Base-by-base conservation (phyloP, 2,888 invertebrate genomes). In the Eilema caniola region DNA sequence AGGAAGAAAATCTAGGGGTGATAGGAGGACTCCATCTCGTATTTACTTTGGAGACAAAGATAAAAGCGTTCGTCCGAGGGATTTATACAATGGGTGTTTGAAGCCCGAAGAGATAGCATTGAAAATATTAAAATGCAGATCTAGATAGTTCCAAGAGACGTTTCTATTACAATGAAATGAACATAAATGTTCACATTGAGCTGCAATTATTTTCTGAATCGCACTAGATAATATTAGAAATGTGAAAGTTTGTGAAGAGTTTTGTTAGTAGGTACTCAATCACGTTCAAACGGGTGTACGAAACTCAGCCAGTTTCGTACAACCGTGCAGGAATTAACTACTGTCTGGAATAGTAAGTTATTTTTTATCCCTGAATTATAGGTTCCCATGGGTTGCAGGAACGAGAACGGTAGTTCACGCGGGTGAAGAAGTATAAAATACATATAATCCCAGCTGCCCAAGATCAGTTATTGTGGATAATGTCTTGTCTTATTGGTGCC, bases 31-130 rank as follows among this genome's bases (percentile, higher is more conserved):
- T 78, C 80, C 76, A 82, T 83, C 80, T 81, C 77, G 84, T 88
- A 88, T 90, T 90, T 89, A 86, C 87, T 89, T 85, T 84, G 75
- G 78, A 85, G 85, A 86, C 87, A 83, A 85, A 90, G 89, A 90
- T 90, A 90, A 92, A 89, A 89, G 86, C 88, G 73, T 86, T 83
- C 83, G 81, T 84, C 82, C 76, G 67, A 80, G 77, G 85, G 86
- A 88, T 89, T 89, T 88, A 85, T 84, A 86, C 86, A 88, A 87
- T 85, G 86, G 86, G 77, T 86, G 71, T 72, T 87, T 84, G 85
- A 84, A 85, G 72, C 82, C 85, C 83, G 80, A 83, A 83, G 87
- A 86, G 83, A 83, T 75, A 79, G 70, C 73, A 79, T 78, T 82
- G 84, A 81, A 81, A 85, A 86, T 85, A 86, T 86, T 86, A 81